Percentiles rank a stretch among this genome's conserved stretches.
These are phyloP conservation scores for Drosophila cardini DNA, from an alignment of 1,140 invertebrate species.

Conservation along the genomic window DNA sequence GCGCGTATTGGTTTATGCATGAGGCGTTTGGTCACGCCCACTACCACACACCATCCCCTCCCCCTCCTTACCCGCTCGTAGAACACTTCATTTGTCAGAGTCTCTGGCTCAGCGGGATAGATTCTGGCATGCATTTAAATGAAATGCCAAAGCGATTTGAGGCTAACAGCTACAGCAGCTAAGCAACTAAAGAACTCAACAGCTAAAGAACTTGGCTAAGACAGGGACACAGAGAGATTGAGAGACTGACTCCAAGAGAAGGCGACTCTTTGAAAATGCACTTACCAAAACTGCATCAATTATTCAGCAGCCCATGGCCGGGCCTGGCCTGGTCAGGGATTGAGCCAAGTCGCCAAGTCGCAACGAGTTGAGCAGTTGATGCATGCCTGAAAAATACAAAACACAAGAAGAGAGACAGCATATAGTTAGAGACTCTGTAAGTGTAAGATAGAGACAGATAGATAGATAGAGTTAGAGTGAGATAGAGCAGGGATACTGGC, in stretches of 20 bases:
- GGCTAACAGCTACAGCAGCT: conserved; percentile 31
- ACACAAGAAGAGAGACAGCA: neutral
- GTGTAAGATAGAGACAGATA: neutral
- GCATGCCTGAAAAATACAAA: conserved; percentile 65
- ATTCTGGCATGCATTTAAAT: conserved; percentile 64
- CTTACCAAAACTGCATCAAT: conserved; percentile 82
- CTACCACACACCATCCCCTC: conserved; percentile 1
- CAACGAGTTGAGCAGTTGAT: conserved; percentile 74
- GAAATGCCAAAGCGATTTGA: conserved; percentile 58
- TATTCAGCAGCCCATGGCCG: conserved; percentile 74
- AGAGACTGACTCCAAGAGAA: neutral
- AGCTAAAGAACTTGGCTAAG: conserved; percentile 16
- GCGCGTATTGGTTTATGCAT: conserved; percentile 78
- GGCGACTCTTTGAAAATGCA: conserved; percentile 70
- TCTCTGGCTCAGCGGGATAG: conserved; percentile 29
- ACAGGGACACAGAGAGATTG: conserved; percentile 16
- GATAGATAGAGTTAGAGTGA: neutral
- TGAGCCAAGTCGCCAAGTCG: conserved; percentile 75
- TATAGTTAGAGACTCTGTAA: too few relatives aligned
- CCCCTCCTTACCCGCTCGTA: conserved; percentile 1
- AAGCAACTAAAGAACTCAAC: conserved; percentile 43
- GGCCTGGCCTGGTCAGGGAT: conserved; percentile 67
- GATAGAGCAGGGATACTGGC: conserved; percentile 29
- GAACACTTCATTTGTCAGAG: conserved; percentile 77
- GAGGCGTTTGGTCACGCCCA: conserved; percentile 51